phyloP scores from a whole-genome alignment of 2,113 vertebrate species.

The Rhabdomys dilectus region DNA sequence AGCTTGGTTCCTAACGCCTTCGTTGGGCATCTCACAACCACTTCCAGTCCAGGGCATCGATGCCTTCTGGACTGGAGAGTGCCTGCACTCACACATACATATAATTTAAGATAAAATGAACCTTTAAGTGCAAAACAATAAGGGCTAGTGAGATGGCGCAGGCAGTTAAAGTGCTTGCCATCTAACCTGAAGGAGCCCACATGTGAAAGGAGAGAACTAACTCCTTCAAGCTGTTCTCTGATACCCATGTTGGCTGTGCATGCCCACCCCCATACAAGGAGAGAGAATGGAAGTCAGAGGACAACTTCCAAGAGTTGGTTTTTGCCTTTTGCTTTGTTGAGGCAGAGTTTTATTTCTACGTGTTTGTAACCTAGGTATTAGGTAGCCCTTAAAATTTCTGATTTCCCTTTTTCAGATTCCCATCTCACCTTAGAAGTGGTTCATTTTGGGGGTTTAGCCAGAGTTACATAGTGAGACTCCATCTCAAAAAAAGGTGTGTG shows the following conservation, averaged over 20 bases:
- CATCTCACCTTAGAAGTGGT: neutral
- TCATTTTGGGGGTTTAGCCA: neutral
- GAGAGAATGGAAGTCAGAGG: no score
- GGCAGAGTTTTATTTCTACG: neutral
- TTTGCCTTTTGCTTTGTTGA: no score
- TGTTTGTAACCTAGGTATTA: no score
- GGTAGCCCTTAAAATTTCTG: neutral
- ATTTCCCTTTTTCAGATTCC: neutral
- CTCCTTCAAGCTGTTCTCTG: neutral
- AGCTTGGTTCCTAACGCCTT: neutral
- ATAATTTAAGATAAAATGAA: neutral
- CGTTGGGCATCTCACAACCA: neutral
- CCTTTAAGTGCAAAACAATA: neutral
- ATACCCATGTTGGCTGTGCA: neutral
- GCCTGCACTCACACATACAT: neutral
- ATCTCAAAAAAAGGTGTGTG: neutral
- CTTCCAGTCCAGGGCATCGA: neutral
- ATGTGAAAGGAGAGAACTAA: neutral
- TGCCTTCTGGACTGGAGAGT: neutral
- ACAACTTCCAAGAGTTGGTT: no score
- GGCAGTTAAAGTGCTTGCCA: neutral
- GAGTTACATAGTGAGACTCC: neutral
- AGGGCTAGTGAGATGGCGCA: neutral
- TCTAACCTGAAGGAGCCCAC: neutral
- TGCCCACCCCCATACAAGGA: no score